Evolutionary conservation across 2,113 vertebrate genomes (phyloP).

Genomic region (Limanda limanda): DNA sequence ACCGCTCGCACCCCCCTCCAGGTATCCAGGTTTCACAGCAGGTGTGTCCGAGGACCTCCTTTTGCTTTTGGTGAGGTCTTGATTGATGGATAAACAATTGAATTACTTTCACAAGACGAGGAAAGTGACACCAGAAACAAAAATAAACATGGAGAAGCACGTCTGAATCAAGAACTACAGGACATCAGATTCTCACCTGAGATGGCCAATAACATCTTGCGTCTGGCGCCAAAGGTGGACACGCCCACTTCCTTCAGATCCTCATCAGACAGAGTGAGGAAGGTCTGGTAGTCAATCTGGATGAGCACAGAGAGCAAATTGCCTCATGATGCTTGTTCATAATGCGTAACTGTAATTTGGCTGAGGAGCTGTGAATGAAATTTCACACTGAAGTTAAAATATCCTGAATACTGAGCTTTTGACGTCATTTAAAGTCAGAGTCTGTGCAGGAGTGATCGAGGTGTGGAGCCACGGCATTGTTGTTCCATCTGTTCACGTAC

Average conservation of each 20-base stretch:
- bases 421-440: too few species aligned
- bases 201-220: constrained; percentile 86
- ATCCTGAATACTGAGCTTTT: too few species aligned
- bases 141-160: background rate
- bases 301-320: background rate
- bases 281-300: constrained; percentile 86
- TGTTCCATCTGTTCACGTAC: too few species aligned
- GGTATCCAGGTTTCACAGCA: constrained; percentile 76
- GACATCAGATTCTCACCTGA: constrained; percentile 70
- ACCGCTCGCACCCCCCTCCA: constrained; percentile 85
- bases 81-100: constrained; percentile 8
- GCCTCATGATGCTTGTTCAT: constrained; percentile 17
- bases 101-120: background rate
- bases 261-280: constrained; percentile 85
- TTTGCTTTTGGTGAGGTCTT: constrained; percentile 82
- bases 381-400: too few species aligned
- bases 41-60: constrained; percentile 75
- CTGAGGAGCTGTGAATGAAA: too few species aligned
- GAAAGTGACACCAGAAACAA: background rate
- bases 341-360: too few species aligned
- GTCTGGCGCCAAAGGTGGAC: constrained; percentile 83
- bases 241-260: constrained; percentile 87
- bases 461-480: too few species aligned
- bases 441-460: too few species aligned
- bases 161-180: background rate